These are phyloP conservation scores for Tiliacea citrago DNA, from an alignment of 2,888 invertebrate species.

Conservation along the genomic window DNA sequence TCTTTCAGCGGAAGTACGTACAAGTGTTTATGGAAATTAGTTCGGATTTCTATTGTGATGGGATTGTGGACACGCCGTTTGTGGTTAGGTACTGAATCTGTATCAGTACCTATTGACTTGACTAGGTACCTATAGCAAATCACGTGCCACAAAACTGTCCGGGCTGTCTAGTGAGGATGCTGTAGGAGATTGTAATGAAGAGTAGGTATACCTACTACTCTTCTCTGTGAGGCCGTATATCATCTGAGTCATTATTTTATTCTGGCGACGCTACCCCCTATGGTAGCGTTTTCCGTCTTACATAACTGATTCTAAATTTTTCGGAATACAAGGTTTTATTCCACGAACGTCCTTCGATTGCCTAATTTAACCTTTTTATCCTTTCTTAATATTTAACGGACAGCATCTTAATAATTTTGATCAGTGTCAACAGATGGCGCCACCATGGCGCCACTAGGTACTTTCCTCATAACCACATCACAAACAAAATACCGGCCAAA, in stretches of 20 bases:
- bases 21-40: slow-evolving; percentile 46
- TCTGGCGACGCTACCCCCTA: too few species aligned
- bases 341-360: neutral
- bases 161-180: neutral
- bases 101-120: neutral
- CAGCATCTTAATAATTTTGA: neutral
- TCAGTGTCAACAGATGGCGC: slow-evolving; percentile 33
- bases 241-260: neutral
- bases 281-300: too few species aligned
- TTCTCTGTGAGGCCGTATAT: neutral
- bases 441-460: too few species aligned
- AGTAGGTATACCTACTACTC: neutral
- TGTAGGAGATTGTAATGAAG: neutral
- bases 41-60: slow-evolving; percentile 39
- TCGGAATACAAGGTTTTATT: too few species aligned
- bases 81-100: slow-evolving; percentile 6
- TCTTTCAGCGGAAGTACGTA: slow-evolving; percentile 45
- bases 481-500: too few species aligned
- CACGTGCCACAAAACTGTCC: neutral
- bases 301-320: too few species aligned
- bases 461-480: neutral
- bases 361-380: neutral
- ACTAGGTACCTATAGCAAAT: neutral
- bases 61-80: neutral
- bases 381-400: too few species aligned